Base-by-base conservation (phyloP, 2,888 invertebrate genomes). In the Ptychoptera albimana region DNA sequence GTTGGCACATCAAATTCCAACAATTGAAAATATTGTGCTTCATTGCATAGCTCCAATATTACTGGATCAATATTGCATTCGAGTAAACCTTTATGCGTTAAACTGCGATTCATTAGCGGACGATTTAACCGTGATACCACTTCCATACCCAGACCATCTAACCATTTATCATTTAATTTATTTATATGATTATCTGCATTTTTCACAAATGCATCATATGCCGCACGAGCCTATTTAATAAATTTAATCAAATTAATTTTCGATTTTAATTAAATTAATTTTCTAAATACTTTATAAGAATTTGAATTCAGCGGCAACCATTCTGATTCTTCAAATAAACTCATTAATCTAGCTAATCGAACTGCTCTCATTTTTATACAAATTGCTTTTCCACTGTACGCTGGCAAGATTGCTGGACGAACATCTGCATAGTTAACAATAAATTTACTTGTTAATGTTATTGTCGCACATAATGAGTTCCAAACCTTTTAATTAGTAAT, bases 241-340 rank as follows among this genome's bases (percentile, higher is more conserved):
- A 10, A 12, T 10, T 37, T 13, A 10, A 6, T 34, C n/a, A 11
- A 11, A n/a, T 4, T 11, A 34, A 31, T 31, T 9, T 31, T 8
- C 7, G 9, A 31, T 8, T 31, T 8, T 31, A 31, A 36, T 36
- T n/a, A 23, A 23, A 23, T 5, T 5, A 23, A 3, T 5, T 23
- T 23, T 23, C 23, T 23, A 49, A 78, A 74, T 30, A 83, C 78
- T 47, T 82, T 80, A 42, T 79, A 75, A 0, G 82, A 76, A 54
- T 77, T 75, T 44, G 79, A 77, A 57, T 82, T 82, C 6, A 73
- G 68, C 23, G 84, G 77, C 65, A 91, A 64, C 84, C 88, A 91
- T 36, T 77, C 74, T 1, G 86, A 81, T 39, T 76, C 71, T 31
- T 77, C 75, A 60, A 91, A 70, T 43, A 77, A 75, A 57, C 75